Conservation (phyloP, 2,113 vertebrate species). For the Paracanthobrama guichenoti region DNA sequence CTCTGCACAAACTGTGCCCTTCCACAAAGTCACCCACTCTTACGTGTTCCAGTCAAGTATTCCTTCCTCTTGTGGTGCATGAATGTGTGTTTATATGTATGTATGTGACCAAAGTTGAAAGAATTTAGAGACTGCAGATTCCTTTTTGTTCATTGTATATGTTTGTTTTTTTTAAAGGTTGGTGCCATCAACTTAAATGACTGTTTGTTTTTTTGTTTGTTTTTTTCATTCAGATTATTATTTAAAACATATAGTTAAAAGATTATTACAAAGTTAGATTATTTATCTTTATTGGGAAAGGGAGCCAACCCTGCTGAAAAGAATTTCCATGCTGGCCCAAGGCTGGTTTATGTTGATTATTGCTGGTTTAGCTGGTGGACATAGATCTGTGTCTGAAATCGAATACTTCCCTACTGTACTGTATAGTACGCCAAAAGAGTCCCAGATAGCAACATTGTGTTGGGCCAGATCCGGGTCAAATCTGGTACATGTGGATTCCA, state of each 20-base stretch:
- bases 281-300: slow-evolving; percentile 64
- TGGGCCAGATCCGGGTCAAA: too few relatives aligned
- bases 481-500: too few relatives aligned
- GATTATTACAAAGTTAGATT: slow-evolving; percentile 68
- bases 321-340: slow-evolving; percentile 53
- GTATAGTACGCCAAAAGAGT: too few relatives aligned
- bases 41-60: slow-evolving; percentile 13
- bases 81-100: slow-evolving; percentile 14
- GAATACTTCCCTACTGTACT: too few relatives aligned
- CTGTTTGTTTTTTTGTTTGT: too few relatives aligned
- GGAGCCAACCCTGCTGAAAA: slow-evolving; percentile 37
- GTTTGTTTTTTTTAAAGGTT: slow-evolving; percentile 60
- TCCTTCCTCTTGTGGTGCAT: slow-evolving; percentile 6
- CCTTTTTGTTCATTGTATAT: not conserved
- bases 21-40: slow-evolving; percentile 31
- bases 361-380: not conserved
- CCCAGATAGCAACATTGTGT: too few relatives aligned
- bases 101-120: slow-evolving; percentile 35
- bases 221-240: slow-evolving; percentile 59
- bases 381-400: not conserved
- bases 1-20: slow-evolving; percentile 46
- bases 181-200: slow-evolving; percentile 72
- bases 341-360: slow-evolving; percentile 32
- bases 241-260: slow-evolving; percentile 58
- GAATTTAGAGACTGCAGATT: slow-evolving; percentile 10